Conservation (phyloP, 1,140 invertebrate species). For the Bursaphelenchus mucronatus region DNA sequence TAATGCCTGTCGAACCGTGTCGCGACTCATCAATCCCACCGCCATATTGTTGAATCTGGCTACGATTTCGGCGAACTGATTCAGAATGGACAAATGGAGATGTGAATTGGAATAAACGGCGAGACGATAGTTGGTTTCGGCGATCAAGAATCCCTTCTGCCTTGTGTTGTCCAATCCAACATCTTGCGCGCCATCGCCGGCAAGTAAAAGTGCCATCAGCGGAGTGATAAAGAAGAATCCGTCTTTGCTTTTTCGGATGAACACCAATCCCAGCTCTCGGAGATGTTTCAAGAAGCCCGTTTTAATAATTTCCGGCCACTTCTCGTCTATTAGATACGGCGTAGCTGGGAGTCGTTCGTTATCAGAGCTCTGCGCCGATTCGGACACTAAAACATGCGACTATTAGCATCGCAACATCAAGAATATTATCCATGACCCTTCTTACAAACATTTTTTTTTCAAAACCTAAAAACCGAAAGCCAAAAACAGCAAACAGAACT, state of each 20-base stretch:
- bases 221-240: slow-evolving; percentile 41
- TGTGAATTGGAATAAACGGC: slow-evolving; percentile 46
- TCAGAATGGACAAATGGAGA: slow-evolving; percentile 42
- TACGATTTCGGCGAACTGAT: slow-evolving; percentile 39
- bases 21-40: slow-evolving; percentile 32
- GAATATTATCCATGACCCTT: too few relatives aligned
- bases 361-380: too few relatives aligned
- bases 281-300: slow-evolving; percentile 34
- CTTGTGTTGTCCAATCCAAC: neutral
- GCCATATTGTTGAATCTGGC: slow-evolving; percentile 38
- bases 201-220: slow-evolving; percentile 19
- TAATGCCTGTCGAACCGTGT: slow-evolving; percentile 37
- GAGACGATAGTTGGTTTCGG: slow-evolving; percentile 39
- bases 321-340: slow-evolving; percentile 21
- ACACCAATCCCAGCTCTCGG: slow-evolving; percentile 38
- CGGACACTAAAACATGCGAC: too few relatives aligned
- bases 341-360: neutral
- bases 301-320: slow-evolving; percentile 35
- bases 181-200: slow-evolving; percentile 1
- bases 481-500: neutral
- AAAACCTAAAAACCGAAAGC: too few relatives aligned
- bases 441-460: too few relatives aligned
- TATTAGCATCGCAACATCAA: too few relatives aligned
- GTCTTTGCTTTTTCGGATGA: slow-evolving; percentile 46
- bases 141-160: slow-evolving; percentile 38